A percentile compares a stretch with the other conserved stretches of the same genome.
These are phyloP conservation scores for Pyrrhia umbra DNA, from an alignment of 2,888 invertebrate species.

Conservation along the genomic window DNA sequence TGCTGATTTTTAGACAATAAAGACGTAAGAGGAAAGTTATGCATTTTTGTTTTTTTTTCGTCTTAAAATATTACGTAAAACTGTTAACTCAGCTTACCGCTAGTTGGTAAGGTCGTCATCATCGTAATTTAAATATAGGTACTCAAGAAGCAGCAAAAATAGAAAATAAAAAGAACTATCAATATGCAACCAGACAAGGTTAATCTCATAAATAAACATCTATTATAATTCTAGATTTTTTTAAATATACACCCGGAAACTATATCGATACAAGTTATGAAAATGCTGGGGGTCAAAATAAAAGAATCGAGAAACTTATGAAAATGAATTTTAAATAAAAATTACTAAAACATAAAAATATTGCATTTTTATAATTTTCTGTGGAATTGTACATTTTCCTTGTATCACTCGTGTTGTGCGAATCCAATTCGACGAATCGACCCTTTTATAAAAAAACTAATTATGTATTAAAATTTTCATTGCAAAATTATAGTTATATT, in stretches of 20 bases:
- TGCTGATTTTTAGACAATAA: not conserved
- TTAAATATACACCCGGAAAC: conserved; percentile 20
- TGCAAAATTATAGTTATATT: too few relatives aligned
- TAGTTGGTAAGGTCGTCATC: too few relatives aligned
- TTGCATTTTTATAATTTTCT: not conserved
- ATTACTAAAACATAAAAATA: not conserved
- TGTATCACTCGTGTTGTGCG: too few relatives aligned
- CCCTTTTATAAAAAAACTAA: too few relatives aligned
- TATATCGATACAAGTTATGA: not conserved
- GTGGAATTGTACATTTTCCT: too few relatives aligned
- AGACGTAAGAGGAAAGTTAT: not conserved
- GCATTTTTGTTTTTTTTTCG: not conserved
- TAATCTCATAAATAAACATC: not conserved
- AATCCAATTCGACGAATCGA: too few relatives aligned
- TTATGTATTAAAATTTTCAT: too few relatives aligned
- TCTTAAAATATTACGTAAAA: too few relatives aligned
- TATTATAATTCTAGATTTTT: conserved; percentile 18
- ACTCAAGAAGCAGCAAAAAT: not conserved
- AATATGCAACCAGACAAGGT: conserved; percentile 11
- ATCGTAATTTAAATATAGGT: too few relatives aligned
- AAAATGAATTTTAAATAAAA: not conserved
- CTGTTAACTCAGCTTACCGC: too few relatives aligned
- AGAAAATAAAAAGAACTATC: conserved; percentile 21
- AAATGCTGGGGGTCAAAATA: conserved; percentile 8
- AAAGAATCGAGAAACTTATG: not conserved